phyloP scores from a whole-genome alignment of 2,888 invertebrate species.

The Arge pagana region DNA sequence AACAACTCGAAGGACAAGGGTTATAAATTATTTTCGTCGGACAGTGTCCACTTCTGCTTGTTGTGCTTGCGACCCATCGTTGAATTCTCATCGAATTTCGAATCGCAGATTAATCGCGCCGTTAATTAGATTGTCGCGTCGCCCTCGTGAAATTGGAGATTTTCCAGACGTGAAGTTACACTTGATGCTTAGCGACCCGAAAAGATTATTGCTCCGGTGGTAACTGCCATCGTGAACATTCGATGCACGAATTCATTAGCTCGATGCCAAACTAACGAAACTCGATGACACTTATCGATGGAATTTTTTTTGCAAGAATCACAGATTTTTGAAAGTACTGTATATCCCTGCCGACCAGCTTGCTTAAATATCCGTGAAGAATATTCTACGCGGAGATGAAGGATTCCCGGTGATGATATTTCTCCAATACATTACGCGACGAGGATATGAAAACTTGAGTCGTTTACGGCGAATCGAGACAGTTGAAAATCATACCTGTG shows the following conservation, averaged over 20 bases:
- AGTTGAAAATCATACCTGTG: no score
- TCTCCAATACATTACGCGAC: no score
- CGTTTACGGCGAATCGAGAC: no score
- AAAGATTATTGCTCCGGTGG: no score
- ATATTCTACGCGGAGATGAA: no score
- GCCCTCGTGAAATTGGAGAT: not conserved
- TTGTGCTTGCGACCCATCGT: not conserved
- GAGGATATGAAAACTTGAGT: no score
- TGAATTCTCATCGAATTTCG: not conserved
- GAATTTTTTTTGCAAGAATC: no score
- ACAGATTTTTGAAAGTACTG: no score
- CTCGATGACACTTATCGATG: no score
- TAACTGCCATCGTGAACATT: not conserved
- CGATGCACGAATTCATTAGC: slow-evolving; percentile 8
- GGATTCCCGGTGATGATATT: no score
- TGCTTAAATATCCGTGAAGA: no score
- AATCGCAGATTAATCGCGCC: slow-evolving; percentile 3
- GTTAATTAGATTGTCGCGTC: slow-evolving; percentile 15
- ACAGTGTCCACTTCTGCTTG: not conserved
- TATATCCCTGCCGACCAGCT: no score
- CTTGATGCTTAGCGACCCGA: not conserved
- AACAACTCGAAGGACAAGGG: slow-evolving; percentile 5
- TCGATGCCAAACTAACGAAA: not conserved
- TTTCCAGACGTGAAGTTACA: not conserved
- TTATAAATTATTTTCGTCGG: slow-evolving; percentile 18